phyloP scores from a whole-genome alignment of 2,797 vertebrate species.

The Emydoidea blandingii region DNA sequence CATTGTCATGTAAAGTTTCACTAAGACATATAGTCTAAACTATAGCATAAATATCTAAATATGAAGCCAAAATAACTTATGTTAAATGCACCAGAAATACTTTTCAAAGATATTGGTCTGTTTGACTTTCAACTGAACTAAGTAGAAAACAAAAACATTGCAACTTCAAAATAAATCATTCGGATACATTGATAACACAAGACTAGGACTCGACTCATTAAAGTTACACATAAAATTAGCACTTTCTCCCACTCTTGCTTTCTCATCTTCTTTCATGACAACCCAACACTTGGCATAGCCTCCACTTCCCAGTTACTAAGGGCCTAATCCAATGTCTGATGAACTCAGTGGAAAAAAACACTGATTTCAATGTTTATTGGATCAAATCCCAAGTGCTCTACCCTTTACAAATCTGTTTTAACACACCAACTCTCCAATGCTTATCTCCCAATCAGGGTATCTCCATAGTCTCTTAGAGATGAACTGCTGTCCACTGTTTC shows the following conservation, averaged over 20 bases:
- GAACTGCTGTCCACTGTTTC: neutral
- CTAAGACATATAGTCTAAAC: neutral
- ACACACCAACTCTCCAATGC: slow-evolving; percentile 31
- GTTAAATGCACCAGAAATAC: neutral
- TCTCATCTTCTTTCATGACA: slow-evolving; percentile 64
- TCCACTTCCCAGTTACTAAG: slow-evolving; percentile 46
- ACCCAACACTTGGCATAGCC: slow-evolving; percentile 43
- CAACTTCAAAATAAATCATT: slow-evolving; percentile 14
- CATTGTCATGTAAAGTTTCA: neutral
- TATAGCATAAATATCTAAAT: neutral
- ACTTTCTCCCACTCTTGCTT: slow-evolving; percentile 7
- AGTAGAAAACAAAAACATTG: neutral
- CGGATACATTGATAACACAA: slow-evolving; percentile 45
- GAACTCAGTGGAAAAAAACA: slow-evolving; percentile 45
- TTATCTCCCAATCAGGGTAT: slow-evolving; percentile 28
- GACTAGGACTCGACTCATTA: slow-evolving; percentile 14
- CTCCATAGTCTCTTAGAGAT: slow-evolving; percentile 41
- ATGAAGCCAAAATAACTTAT: neutral
- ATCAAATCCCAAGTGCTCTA: neutral
- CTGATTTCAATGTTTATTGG: slow-evolving; percentile 28
- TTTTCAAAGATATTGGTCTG: neutral
- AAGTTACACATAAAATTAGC: neutral
- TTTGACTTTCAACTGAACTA: slow-evolving; percentile 41
- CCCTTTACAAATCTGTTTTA: slow-evolving; percentile 15
- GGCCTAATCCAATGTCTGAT: neutral